Evolutionary conservation across 2,113 vertebrate genomes (phyloP).

Genomic region (Prionailurus bengalensis): DNA sequence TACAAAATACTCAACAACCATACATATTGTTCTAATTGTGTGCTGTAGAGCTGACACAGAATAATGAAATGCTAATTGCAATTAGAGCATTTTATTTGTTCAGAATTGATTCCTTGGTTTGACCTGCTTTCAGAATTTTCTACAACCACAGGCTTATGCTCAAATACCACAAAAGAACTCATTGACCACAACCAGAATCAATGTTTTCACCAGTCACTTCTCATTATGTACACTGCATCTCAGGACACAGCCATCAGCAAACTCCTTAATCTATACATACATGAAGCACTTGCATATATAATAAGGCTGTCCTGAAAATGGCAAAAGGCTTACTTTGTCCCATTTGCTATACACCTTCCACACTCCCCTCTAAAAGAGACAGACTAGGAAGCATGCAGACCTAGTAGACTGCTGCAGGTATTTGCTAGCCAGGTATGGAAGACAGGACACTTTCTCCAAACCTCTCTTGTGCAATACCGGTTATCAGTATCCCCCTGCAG

Average conservation of each 20-base stretch:
- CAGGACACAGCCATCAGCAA: background rate
- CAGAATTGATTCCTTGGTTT: background rate
- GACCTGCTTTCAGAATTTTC: background rate
- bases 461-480: background rate
- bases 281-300: rapidly evolving
- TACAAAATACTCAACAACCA: constrained; percentile 45
- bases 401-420: background rate
- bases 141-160: background rate
- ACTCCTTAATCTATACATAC: background rate
- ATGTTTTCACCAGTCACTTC: background rate
- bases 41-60: background rate
- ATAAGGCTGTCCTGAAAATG: background rate
- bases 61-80: constrained; percentile 23
- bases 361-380: background rate
- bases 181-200: background rate
- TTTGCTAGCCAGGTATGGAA: background rate
- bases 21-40: constrained; percentile 41
- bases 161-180: background rate
- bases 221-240: background rate
- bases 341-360: background rate
- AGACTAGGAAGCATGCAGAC: background rate
- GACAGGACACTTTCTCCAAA: background rate
- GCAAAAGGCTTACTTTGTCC: background rate
- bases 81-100: constrained; percentile 21
- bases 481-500: rapidly evolving